Percentiles rank a stretch among this genome's conserved stretches.
phyloP scores from a whole-genome alignment of 2,888 invertebrate species.

The Podotricha telesiphe region DNA sequence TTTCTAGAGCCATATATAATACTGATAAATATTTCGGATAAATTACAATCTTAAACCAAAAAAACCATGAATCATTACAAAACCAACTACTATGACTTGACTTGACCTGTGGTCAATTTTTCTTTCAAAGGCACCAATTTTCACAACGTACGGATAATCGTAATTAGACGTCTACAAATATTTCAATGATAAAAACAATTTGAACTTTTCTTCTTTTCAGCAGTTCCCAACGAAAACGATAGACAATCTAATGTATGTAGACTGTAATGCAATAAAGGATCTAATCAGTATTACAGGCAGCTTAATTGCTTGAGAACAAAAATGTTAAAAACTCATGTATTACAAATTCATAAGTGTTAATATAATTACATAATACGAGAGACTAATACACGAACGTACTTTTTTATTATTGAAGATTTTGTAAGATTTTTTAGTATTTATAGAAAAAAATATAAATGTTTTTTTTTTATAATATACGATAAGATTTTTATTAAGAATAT shows the following conservation, averaged over 20 bases:
- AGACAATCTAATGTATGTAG: slow-evolving; percentile 11
- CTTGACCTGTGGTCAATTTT: too few relatives aligned
- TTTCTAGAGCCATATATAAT: too few relatives aligned
- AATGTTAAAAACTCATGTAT: slow-evolving; percentile 5
- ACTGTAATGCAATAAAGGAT: slow-evolving; percentile 11
- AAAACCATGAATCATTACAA: too few relatives aligned
- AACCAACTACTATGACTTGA: too few relatives aligned
- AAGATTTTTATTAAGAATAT: too few relatives aligned
- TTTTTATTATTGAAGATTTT: too few relatives aligned
- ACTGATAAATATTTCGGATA: too few relatives aligned
- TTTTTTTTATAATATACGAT: not conserved
- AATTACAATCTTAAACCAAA: too few relatives aligned
- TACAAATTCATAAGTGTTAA: slow-evolving; percentile 2
- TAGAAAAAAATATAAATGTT: too few relatives aligned
- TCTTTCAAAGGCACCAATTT: too few relatives aligned
- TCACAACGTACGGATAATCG: too few relatives aligned
- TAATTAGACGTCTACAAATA: slow-evolving; percentile 10
- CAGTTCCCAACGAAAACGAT: slow-evolving; percentile 1
- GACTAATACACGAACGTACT: not conserved
- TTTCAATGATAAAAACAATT: slow-evolving; percentile 12
- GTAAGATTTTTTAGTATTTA: too few relatives aligned
- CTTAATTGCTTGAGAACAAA: slow-evolving; percentile 3
- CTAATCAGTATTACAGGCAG: slow-evolving; percentile 9
- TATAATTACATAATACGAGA: not conserved
- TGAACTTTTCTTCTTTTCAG: slow-evolving; percentile 8